Percentiles rank a stretch among this genome's conserved stretches.
phyloP scores from a whole-genome alignment of 1,140 invertebrate genomes.

The Tribolium madens region DNA sequence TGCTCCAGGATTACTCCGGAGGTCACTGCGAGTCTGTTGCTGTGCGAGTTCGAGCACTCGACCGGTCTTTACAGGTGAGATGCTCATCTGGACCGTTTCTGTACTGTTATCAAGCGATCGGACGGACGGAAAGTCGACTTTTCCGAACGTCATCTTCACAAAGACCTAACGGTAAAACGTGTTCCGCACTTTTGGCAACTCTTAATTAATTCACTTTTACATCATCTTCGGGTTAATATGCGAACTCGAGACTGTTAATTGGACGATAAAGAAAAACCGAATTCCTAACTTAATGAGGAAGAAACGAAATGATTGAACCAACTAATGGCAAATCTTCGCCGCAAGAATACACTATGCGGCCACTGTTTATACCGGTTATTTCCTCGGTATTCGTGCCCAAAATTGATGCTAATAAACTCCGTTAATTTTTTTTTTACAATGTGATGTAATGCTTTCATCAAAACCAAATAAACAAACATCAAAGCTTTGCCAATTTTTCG shows the following conservation, averaged over 20 bases:
- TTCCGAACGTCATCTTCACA: neutral
- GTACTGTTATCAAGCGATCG: constrained; percentile 50
- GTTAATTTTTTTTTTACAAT: neutral
- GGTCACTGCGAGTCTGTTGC: neutral
- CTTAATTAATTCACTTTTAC: constrained; percentile 12
- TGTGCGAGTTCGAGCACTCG: constrained; percentile 37
- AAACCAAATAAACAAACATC: neutral
- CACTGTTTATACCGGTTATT: neutral
- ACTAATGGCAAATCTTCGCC: neutral
- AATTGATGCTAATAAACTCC: neutral
- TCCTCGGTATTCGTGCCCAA: no score
- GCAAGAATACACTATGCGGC: neutral
- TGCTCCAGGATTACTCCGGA: neutral
- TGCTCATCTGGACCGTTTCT: constrained; percentile 46
- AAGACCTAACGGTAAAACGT: constrained; percentile 41
- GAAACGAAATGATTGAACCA: neutral
- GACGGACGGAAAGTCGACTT: neutral
- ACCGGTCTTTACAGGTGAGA: constrained; percentile 52
- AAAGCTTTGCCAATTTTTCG: neutral
- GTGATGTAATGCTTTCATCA: neutral
- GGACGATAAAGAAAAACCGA: neutral
- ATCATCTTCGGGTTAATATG: constrained; percentile 6
- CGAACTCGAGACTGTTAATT: constrained; percentile 4
- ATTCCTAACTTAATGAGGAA: neutral
- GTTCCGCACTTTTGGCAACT: constrained; percentile 12